These are phyloP conservation scores for Pitangus sulphuratus DNA, from an alignment of 2,797 vertebrate genomes.

Conservation along the genomic window DNA sequence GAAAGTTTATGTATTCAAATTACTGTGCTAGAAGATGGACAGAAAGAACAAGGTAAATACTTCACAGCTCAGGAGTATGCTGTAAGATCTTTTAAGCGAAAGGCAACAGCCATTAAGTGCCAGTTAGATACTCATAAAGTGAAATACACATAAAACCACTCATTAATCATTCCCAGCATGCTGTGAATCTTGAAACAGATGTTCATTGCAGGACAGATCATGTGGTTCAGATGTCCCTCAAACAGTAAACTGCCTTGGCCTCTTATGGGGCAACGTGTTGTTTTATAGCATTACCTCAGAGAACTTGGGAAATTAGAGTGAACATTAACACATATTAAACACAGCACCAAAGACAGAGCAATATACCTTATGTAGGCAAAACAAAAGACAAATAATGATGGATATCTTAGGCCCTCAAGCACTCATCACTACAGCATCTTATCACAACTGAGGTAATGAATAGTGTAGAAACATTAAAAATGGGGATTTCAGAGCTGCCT, in stretches of 20 bases:
- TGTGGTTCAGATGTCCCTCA: not conserved
- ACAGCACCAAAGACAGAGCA: slow-evolving; percentile 8
- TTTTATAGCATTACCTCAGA: slow-evolving; percentile 28
- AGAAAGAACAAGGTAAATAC: not conserved
- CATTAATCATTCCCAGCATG: slow-evolving; percentile 48
- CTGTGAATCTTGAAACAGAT: slow-evolving; percentile 29
- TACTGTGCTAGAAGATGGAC: not conserved
- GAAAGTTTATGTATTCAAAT: not conserved
- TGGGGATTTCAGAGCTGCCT: not conserved
- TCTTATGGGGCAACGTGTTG: not conserved
- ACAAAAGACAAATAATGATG: not conserved
- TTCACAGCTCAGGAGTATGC: not conserved
- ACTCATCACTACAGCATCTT: not conserved
- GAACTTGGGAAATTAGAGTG: not conserved
- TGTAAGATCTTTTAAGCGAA: not conserved
- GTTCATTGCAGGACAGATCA: slow-evolving; percentile 22
- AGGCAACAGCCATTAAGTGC: not conserved
- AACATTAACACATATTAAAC: not conserved
- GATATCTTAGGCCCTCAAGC: not conserved
- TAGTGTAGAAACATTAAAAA: not conserved
- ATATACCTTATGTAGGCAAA: not conserved
- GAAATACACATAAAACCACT: slow-evolving; percentile 24
- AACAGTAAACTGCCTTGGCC: not conserved
- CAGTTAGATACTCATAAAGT: slow-evolving; percentile 10
- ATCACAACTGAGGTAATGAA: not conserved